Base-by-base conservation (phyloP, 2,888 invertebrate species). In the Anoplius nigerrimus region DNA sequence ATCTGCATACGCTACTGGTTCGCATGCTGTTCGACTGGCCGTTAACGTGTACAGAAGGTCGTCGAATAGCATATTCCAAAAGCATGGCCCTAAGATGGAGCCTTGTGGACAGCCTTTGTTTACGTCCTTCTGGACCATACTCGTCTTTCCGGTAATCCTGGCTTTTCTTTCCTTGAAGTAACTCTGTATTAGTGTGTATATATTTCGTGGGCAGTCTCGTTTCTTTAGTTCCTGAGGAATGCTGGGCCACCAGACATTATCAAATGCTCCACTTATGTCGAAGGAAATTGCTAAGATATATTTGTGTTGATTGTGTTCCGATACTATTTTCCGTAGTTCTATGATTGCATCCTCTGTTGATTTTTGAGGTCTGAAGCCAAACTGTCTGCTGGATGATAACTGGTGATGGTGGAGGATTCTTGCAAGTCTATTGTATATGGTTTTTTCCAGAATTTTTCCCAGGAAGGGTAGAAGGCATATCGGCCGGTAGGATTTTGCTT, bases 71-170 rank as follows among this genome's bases (percentile, higher is more conserved):
- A 72, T 0, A 34, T 69, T 72, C 66, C 66, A 72, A 43, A 52
- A 42, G 1, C n/a, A 15, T 0, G 76, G 69, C 0, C 72, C 69
- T 0, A 76, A 13, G 0, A 76, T 52, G 0, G 76, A 76, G 0
- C 72, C 72, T 18, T 76, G 74, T 0, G 69, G 76, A 22, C 74
- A 75, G 1, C 73, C 74, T 15, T 61, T 67, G 1, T 58, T 57
- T 0, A 51, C 46, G 8, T 11, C 2, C 45, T 62, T 70, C 20
- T 21, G 16, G 1, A 62, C 62, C n/a, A 34, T 16, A 48, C 43
- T 54, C 16, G 11, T 56, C 42, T 69, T 61, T 43, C 13, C 3
- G 0, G 24, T 42, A 0, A 65, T 43, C 18, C 15, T 18, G 13
- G 63, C 65, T 8, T 21, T 20, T 6, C 68, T 13, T 18, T 63